phyloP scores from a whole-genome alignment of 2,113 vertebrate genomes.

The Nycticryphes semicollaris region DNA sequence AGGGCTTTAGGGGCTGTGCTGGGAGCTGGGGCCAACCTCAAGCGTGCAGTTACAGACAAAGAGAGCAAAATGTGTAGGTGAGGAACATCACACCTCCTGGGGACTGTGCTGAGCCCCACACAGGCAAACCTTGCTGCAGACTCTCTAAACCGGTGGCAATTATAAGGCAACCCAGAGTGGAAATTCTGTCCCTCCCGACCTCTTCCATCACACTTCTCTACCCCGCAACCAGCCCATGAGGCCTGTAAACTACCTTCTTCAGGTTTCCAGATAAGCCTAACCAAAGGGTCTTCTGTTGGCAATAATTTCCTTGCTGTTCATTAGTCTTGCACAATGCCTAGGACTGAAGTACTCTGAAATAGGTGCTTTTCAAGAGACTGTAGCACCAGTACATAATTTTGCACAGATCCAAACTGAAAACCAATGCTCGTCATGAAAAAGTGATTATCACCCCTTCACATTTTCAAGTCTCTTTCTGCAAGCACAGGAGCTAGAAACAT shows the following conservation, averaged over 20 bases:
- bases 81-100: neutral
- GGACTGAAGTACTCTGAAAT: neutral
- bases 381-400: neutral
- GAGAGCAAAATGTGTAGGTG: accelerated
- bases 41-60: neutral
- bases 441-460: neutral
- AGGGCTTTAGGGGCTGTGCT: neutral
- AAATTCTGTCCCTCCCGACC: neutral
- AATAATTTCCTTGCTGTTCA: neutral
- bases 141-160: neutral
- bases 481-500: neutral
- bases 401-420: neutral
- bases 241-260: neutral
- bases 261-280: neutral
- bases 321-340: neutral
- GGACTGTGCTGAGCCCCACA: neutral
- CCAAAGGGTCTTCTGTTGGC: neutral
- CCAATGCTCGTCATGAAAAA: neutral
- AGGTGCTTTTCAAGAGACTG: neutral
- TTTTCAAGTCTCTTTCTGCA: neutral
- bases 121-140: neutral
- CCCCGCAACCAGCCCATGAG: neutral
- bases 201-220: neutral
- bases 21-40: neutral
- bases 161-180: neutral